Base-by-base conservation (phyloP, 1,140 invertebrate genomes). In the Samia ricini region DNA sequence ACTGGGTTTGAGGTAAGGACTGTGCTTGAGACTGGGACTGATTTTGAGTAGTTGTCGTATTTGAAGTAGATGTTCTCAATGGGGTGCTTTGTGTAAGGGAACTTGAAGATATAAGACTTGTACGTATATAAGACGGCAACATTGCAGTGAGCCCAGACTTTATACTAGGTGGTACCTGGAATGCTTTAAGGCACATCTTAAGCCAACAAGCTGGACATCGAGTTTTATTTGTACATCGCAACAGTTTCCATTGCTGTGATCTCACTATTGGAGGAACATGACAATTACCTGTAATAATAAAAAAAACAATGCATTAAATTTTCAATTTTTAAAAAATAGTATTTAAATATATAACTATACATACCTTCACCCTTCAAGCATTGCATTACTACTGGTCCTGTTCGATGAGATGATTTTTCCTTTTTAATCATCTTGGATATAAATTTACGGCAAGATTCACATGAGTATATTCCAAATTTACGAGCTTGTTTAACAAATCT, bases 121-220 rank as follows among this genome's bases (percentile, higher is more conserved):
- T 73, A 62, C 86, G 81, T 89, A 91, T 91, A 49, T 83, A 87
- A 7, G 91, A 88, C 8, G 94, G 94, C 62, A 95, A 80, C 79
- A 95, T 92, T 24, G 92, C 91, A 67, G 92, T 92, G 61, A 95
- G 81, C 58, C 93, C 92, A 60, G 93, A 87, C 74, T 93, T 93
- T 56, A 95, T 91, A 12, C 91, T 92, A 49, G 92, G 85, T 58
- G 95, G 94, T 73, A 97, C 93, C 83, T 95, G 94, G 83, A 96
- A 96, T 54, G 94, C 93, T 69, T 94, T 93, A 15, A 97, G 82
- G 81, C 96, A 97, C 91, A 96, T 94, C 84, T 96, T 96, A 3
- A 97, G 89, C 96, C 96, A 97, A 79, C 96, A 97, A n/a, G 95
- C 95, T 60, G 95, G 94, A 88, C 96, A 97, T 48, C 95, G 88